Evolutionary conservation across 2,113 vertebrate species (phyloP).

Genomic region (Amblyornis subalaris): DNA sequence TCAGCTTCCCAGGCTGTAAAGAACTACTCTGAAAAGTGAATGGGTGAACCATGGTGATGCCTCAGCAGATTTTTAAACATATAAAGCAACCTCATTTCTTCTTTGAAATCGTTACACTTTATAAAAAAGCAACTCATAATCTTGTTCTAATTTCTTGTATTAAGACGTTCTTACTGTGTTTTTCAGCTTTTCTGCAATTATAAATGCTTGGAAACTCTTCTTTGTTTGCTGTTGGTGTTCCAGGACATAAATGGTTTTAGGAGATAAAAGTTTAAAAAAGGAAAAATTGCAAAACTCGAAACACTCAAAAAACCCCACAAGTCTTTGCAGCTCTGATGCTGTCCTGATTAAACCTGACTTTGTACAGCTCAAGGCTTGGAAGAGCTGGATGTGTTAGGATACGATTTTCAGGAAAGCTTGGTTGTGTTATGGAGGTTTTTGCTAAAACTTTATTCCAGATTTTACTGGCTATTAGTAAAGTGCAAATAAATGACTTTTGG

Average conservation of each 20-base stretch:
- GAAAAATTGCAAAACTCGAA: background rate
- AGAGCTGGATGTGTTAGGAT: background rate
- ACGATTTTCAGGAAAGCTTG: background rate
- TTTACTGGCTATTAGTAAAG: background rate
- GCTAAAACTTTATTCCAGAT: background rate
- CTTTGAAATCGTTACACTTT: background rate
- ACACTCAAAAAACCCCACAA: fast-evolving
- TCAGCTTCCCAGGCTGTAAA: background rate
- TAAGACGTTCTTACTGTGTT: background rate
- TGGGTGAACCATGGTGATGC: background rate
- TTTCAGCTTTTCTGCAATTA: background rate
- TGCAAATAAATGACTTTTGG: background rate
- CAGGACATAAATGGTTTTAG: background rate
- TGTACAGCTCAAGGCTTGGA: background rate
- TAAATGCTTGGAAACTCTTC: background rate
- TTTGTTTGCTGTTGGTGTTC: background rate
- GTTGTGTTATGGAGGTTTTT: background rate
- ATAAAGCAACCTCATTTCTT: background rate
- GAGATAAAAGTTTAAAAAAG: background rate
- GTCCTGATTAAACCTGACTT: background rate
- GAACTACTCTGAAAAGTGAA: background rate
- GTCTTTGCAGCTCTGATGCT: background rate
- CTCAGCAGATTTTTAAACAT: background rate
- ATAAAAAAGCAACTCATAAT: fast-evolving
- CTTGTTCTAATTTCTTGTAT: background rate